A percentile compares a stretch with the other conserved stretches of the same genome.
Conservation (phyloP, 2,797 vertebrate species). For the Rhinella marina region DNA sequence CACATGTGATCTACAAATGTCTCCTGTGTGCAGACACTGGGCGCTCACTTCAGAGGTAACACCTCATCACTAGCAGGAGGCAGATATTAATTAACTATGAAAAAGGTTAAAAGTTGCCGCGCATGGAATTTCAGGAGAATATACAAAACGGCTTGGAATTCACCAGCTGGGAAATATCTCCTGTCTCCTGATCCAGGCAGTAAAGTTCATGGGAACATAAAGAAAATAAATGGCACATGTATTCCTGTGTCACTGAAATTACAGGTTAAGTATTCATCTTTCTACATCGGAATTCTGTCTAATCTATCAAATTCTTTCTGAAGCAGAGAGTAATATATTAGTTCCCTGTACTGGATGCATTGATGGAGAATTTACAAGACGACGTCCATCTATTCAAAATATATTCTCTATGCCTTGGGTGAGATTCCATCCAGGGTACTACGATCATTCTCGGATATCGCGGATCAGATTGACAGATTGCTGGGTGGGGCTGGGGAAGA, state of each 20-base stretch:
- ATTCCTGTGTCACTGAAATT: slow-evolving; percentile 1
- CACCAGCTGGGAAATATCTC: slow-evolving; percentile 54
- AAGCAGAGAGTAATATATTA: not conserved
- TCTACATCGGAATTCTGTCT: not conserved
- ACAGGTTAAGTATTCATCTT: not conserved
- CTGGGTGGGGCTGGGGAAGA: too few species aligned
- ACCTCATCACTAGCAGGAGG: slow-evolving; percentile 24
- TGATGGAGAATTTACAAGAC: not conserved
- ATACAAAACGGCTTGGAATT: slow-evolving; percentile 34
- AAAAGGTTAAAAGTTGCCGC: slow-evolving; percentile 44
- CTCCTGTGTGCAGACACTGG: not conserved
- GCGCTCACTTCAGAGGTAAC: not conserved
- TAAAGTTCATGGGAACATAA: slow-evolving; percentile 49
- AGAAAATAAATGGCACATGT: slow-evolving; percentile 38
- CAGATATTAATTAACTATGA: slow-evolving; percentile 34
- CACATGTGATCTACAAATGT: not conserved
- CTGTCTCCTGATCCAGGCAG: slow-evolving; percentile 33
- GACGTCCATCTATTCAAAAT: not conserved
- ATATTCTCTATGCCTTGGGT: not conserved
- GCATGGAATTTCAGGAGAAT: slow-evolving; percentile 36
- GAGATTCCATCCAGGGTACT: not conserved
- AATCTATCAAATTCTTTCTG: not conserved
- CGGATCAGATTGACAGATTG: too few species aligned
- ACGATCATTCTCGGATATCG: not conserved
- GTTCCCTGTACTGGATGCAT: not conserved